Conservation (phyloP, 2,888 invertebrate genomes). For the Eueremaeus valkanovi region DNA sequence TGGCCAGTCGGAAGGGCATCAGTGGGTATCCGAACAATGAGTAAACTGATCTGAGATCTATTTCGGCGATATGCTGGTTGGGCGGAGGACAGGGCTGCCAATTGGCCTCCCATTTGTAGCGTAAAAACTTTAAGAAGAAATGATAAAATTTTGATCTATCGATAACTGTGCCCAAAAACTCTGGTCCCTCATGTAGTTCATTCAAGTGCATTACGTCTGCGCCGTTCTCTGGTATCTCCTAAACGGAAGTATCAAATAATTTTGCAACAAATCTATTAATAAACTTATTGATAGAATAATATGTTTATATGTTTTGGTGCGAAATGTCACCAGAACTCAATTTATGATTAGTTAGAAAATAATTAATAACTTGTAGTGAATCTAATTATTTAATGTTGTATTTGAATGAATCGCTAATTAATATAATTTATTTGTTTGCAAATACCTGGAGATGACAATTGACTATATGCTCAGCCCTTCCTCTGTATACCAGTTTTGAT, state of each 20-base stretch:
- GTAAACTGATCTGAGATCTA: conserved; percentile 63
- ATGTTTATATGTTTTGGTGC: no score
- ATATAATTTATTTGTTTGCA: no score
- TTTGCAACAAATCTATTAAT: no score
- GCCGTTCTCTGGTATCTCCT: conserved; percentile 88
- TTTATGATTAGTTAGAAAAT: no score
- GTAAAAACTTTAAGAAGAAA: conserved; percentile 52
- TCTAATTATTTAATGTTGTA: no score
- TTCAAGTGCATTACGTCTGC: conserved; percentile 76
- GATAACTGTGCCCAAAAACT: conserved; percentile 55
- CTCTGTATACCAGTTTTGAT: conserved; percentile 64
- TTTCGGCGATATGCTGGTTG: conserved; percentile 61
- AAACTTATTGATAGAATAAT: no score
- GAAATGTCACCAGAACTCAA: no score
- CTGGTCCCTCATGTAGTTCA: conserved; percentile 65
- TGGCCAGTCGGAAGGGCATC: conserved; percentile 61
- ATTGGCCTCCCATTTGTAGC: conserved; percentile 62
- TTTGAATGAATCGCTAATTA: no score
- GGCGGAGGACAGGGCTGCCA: conserved; percentile 58
- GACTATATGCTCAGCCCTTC: conserved; percentile 71
- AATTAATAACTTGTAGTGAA: no score
- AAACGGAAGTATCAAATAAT: not conserved
- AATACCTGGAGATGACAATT: conserved; percentile 73
- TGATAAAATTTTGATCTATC: conserved; percentile 48
- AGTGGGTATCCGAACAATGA: conserved; percentile 59